Conservation (phyloP, 2,888 invertebrate genomes). For the Scaptomyza tumidula region DNA sequence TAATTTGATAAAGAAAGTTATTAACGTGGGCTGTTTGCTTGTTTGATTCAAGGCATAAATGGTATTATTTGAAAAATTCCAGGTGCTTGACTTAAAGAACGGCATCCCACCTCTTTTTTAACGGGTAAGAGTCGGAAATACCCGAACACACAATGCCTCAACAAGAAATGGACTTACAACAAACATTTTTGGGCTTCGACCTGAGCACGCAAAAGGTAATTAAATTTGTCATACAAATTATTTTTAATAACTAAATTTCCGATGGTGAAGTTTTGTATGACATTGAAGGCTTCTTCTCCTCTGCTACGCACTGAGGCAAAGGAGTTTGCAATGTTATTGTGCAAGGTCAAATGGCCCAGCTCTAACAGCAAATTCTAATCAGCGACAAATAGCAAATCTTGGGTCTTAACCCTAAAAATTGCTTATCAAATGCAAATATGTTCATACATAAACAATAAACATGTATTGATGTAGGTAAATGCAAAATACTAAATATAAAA, state of each 20-base stretch:
- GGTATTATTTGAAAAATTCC: neutral
- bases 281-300: neutral
- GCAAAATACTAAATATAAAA: neutral
- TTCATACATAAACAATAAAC: neutral
- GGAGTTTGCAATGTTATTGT: constrained; percentile 25
- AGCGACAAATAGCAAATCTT: constrained; percentile 9
- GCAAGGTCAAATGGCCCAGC: constrained; percentile 42
- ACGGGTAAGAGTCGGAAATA: neutral
- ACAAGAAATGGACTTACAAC: constrained; percentile 45
- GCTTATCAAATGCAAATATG: constrained; percentile 15
- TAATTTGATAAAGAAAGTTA: neutral
- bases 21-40: constrained; percentile 4
- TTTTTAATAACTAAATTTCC: neutral
- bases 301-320: neutral
- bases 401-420: constrained; percentile 4
- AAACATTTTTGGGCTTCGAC: constrained; percentile 92
- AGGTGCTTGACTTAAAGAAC: neutral
- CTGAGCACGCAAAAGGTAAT: constrained; percentile 93
- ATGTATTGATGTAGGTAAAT: neutral
- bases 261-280: neutral
- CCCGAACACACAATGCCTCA: constrained; percentile 42
- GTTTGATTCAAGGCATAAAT: constrained; percentile 9
- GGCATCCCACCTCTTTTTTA: neutral
- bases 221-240: neutral
- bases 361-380: constrained; percentile 22